Conservation (phyloP, 2,113 vertebrate genomes). For the Agapornis roseicollis region DNA sequence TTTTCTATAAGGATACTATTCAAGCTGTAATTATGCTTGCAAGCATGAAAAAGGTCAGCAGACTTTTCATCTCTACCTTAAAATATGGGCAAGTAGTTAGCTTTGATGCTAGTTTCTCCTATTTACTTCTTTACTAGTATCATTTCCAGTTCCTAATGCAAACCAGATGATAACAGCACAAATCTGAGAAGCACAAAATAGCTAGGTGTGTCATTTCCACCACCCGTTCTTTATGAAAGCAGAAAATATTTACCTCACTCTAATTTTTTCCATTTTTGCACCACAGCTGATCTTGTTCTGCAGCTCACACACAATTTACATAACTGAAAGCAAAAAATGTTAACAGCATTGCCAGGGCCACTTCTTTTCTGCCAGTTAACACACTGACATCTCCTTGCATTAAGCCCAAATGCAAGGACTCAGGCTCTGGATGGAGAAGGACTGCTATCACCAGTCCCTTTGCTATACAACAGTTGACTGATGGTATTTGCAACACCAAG, state of each 20-base stretch:
- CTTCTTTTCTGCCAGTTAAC: neutral
- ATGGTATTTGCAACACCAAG: rapidly evolving
- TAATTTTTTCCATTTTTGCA: neutral
- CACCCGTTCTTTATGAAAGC: neutral
- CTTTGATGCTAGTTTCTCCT: neutral
- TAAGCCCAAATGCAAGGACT: neutral
- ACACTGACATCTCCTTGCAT: rapidly evolving
- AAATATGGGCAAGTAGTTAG: neutral
- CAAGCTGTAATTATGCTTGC: neutral
- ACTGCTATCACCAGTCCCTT: neutral
- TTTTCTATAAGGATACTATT: neutral
- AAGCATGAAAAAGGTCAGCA: neutral
- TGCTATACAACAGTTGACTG: neutral
- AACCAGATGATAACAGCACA: neutral
- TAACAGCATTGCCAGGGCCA: neutral
- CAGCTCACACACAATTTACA: neutral
- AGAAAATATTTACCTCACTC: neutral
- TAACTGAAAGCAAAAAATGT: neutral
- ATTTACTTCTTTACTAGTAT: neutral
- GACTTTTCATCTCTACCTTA: neutral
- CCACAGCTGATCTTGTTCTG: neutral
- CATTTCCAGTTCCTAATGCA: neutral
- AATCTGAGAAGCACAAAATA: neutral
- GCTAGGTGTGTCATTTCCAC: neutral
- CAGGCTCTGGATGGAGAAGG: neutral